Conservation (phyloP, 1,140 invertebrate genomes). For the Drosophila navojoa region DNA sequence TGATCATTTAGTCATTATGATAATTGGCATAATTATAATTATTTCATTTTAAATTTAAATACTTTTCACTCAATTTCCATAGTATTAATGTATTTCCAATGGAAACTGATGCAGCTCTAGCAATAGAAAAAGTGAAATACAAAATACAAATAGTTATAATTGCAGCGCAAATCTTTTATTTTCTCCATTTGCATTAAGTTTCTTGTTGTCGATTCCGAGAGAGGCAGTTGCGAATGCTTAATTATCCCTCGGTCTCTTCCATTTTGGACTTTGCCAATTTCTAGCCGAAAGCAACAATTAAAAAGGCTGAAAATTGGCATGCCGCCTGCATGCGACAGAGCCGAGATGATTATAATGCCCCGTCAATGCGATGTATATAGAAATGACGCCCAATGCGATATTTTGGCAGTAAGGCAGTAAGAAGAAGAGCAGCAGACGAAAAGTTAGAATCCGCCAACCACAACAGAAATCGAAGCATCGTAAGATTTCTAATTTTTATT, state of each 20-base stretch:
- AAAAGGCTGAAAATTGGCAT: slow-evolving; percentile 11
- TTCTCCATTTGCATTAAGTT: background rate
- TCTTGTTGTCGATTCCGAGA: too few species aligned
- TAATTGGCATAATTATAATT: too few species aligned
- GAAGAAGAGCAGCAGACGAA: background rate
- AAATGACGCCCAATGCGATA: slow-evolving; percentile 2
- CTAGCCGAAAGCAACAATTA: slow-evolving; percentile 12
- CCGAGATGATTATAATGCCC: slow-evolving; percentile 1
- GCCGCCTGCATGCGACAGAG: slow-evolving; percentile 10
- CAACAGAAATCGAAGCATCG: slow-evolving; percentile 35
- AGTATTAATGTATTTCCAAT: background rate
- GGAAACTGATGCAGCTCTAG: background rate
- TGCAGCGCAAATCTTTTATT: background rate
- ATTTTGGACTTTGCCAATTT: background rate
- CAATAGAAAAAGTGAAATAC: background rate
- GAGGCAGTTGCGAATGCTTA: background rate
- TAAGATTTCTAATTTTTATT: slow-evolving; percentile 74
- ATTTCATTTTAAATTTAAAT: background rate
- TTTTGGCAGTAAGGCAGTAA: background rate
- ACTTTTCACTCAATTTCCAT: background rate
- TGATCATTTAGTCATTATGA: too few species aligned
- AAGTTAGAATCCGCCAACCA: slow-evolving; percentile 34
- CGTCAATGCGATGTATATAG: background rate
- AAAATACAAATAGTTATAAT: background rate
- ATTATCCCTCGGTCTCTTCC: background rate